Percentiles rank a stretch among this genome's conserved stretches.
phyloP scores from a whole-genome alignment of 2,797 vertebrate species.

The Poeciliopsis gracilis region DNA sequence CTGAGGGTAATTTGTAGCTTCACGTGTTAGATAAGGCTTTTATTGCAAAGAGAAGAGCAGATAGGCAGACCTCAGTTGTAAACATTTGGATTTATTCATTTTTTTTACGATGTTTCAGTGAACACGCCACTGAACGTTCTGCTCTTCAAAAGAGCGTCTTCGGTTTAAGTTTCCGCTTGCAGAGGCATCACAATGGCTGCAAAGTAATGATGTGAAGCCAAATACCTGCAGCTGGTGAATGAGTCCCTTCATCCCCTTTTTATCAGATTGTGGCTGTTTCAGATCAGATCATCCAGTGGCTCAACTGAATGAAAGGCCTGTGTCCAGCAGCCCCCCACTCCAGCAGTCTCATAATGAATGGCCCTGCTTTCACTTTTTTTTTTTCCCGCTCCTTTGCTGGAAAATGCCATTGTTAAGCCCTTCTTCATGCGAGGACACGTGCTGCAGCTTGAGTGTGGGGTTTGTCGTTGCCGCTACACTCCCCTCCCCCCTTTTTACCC shows the following conservation, averaged over 20 bases:
- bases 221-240: slow-evolving; percentile 28
- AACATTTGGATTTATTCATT: not conserved
- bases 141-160: not conserved
- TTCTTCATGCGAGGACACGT: slow-evolving; percentile 52
- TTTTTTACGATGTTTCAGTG: not conserved
- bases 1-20: not conserved
- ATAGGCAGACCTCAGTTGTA: not conserved
- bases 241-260: slow-evolving; percentile 46
- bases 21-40: not conserved
- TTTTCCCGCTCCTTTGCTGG: slow-evolving; percentile 42
- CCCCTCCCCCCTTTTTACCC: no score
- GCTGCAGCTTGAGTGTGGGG: slow-evolving; percentile 41
- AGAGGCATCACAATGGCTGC: not conserved
- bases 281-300: slow-evolving; percentile 52
- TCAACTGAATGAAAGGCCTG: slow-evolving; percentile 49
- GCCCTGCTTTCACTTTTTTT: slow-evolving; percentile 51
- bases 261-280: slow-evolving; percentile 35
- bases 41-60: not conserved
- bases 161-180: not conserved
- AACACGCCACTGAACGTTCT: not conserved
- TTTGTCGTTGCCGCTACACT: no score
- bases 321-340: slow-evolving; percentile 50
- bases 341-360: slow-evolving; percentile 54
- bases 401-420: slow-evolving; percentile 59
- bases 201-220: slow-evolving; percentile 8